These are phyloP conservation scores for Chelmon rostratus DNA, from an alignment of 2,797 vertebrate genomes.

Conservation along the genomic window DNA sequence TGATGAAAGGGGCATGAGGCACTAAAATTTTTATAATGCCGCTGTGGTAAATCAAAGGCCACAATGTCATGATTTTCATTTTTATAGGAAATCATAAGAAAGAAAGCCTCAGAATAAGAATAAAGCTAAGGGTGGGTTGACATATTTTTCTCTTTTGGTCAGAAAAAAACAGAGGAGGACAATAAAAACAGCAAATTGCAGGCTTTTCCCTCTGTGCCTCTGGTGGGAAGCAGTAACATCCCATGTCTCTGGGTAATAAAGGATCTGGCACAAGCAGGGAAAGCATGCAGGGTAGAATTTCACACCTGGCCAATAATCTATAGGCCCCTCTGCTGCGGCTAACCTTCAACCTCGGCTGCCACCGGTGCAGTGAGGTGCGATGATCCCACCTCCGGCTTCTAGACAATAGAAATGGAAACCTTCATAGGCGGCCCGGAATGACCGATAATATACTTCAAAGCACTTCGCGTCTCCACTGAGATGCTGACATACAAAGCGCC, in stretches of 20 bases:
- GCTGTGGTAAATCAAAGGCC: conserved; percentile 60
- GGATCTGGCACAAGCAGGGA: conserved; percentile 76
- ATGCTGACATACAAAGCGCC: conserved; percentile 79
- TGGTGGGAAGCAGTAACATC: conserved; percentile 76
- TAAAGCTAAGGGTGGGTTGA: conserved; percentile 4
- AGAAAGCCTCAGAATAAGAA: conserved; percentile 35
- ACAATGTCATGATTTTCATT: conserved; percentile 46
- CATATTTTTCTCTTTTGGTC: conserved; percentile 24
- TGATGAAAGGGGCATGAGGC: conserved; percentile 46
- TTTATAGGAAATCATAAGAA: conserved; percentile 34
- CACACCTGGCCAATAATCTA: conserved; percentile 86
- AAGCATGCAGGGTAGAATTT: conserved; percentile 82
- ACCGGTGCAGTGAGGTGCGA: conserved; percentile 85
- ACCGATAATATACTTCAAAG: conserved; percentile 88
- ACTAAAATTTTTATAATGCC: conserved; percentile 47
- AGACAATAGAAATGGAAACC: conserved; percentile 84
- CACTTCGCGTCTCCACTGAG: conserved; percentile 80
- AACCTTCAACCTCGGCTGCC: conserved; percentile 85
- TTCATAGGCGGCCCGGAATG: conserved; percentile 79
- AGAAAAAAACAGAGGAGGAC: conserved; percentile 42
- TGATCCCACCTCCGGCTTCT: conserved; percentile 82
- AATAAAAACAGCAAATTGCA: conserved; percentile 74
- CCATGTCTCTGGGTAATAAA: conserved; percentile 81
- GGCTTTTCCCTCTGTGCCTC: conserved; percentile 63
- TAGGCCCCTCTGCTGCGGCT: conserved; percentile 79